Base-by-base conservation (phyloP, 2,113 vertebrate species). In the Passer montanus region DNA sequence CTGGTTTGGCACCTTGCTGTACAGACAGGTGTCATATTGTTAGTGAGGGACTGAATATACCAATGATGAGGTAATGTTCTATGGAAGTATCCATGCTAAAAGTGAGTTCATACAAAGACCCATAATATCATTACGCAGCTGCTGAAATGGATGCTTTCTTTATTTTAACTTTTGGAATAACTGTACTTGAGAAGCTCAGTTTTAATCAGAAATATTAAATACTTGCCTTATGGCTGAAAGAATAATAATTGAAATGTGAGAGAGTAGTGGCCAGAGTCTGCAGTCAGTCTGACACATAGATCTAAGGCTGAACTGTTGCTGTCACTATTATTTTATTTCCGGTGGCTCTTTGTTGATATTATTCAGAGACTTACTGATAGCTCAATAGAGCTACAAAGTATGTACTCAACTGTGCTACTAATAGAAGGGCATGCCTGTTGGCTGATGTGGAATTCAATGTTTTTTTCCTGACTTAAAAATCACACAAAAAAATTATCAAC, bases 1-100 rank as follows among this genome's bases (percentile, higher is more conserved):
- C 30, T 97, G 86, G 52, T 94, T 97, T 97, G 93, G 89, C 91
- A 82, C 81, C 80, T 96, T 95, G 49, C 55, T 96, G 33, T 50
- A 94, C 46, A 88, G 55, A 70, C 49, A 92, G 91, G 90, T 87
- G 91, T 80, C 33, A 4, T 62, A 66, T 73, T 87, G 70, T 81
- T 83, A 68, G 41, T 86, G 26, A n/a, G n/a, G 28, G 23, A 78
- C 28, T 83, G 47, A 90, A 85, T 77, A 75, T 44, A 90, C 37
- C 60, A 89, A 81, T 78, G 77, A 75, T 90, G 78, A 95, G 64
- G 62, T 90, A 93, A 92, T 68, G 41, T 41, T 95, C 56, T 69
- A 4, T 56, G 70, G 74, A 92, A 89, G 37, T 63, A 84, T 92
- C 68, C 87, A 15, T 62, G 66, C 30, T 64, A 93, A 84, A n/a